Evolutionary conservation across 2,113 vertebrate genomes (phyloP), one percentile per base, ranked within the genome.

Genomic region (Equus quagga): DNA sequence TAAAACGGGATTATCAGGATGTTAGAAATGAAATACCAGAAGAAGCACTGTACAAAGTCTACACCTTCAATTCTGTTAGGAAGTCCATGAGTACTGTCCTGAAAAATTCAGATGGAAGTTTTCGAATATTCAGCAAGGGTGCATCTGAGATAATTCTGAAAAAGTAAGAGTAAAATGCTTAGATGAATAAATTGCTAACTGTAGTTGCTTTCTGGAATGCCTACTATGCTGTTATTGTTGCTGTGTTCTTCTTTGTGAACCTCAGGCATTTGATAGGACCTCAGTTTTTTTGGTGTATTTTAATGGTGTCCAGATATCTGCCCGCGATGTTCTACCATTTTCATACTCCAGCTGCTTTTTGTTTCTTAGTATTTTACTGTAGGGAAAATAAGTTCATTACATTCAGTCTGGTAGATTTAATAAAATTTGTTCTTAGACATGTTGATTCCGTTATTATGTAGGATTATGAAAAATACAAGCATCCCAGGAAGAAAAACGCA

Each of bases 51-150:
- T 99, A 99, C 99, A 99, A 99, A 99, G 99, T 99, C 96, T 99
- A 99, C 98, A 99, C 99, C 95, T 99, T 99, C 99, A 99, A 99
- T 98, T 99, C 99, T 64, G 99, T 99, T 97, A 99, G 99, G 98
- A 99, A 99, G 98, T 99, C 99, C 12, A 99, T 99, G 99, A 99
- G 99, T 99, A 99, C 99, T 49, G 99, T 99, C 97, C 98, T 99
- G 98, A 99, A 99, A 99, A 99, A 99, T 96, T 99, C 99, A 90
- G 99, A 99, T 97, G 99, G 99, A 98, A 99, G 99, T 99, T 99
- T 98, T 97, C 99, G 99, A 91, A 99, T 99, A 99, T 99, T 99
- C 99, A 99, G 99, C 99, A 99, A 99, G 99, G 99, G 99, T 98
- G 99, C 99, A 97, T 99, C 99, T 3, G 99, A 99, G 98, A 99